phyloP scores from a whole-genome alignment of 2,113 vertebrate species.

The Hylia prasina region DNA sequence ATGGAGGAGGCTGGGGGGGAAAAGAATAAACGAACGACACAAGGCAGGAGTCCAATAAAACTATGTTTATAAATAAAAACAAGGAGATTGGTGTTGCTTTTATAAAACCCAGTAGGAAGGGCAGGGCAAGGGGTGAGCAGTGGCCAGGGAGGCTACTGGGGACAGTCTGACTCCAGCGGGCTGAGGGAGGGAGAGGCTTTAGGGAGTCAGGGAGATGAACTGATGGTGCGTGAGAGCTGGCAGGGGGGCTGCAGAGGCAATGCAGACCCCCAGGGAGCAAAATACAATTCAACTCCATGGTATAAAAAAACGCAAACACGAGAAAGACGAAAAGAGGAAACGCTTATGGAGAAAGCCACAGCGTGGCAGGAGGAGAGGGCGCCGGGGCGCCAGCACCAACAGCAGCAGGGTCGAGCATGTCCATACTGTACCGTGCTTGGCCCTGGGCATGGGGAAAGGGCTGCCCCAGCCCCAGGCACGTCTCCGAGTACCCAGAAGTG shows the following conservation, averaged over 20 bases:
- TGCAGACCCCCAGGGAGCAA: not conserved
- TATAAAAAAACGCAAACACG: not conserved
- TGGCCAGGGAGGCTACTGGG: not conserved
- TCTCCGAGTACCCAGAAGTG: not conserved
- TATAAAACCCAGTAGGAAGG: constrained; percentile 67
- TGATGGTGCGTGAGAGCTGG: fast-evolving
- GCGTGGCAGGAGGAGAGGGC: not conserved
- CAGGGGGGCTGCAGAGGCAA: not conserved
- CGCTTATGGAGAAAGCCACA: not conserved
- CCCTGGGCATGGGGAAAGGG: not conserved
- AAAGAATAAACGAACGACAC: not conserved
- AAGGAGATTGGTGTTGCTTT: constrained; percentile 50
- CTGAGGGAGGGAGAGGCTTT: not conserved
- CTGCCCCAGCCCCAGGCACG: not conserved
- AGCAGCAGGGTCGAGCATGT: not conserved
- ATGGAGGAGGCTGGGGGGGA: not conserved
- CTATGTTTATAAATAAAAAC: constrained; percentile 96
- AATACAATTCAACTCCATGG: not conserved
- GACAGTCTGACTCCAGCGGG: not conserved
- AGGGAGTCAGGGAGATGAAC: not conserved
- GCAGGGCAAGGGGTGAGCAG: not conserved
- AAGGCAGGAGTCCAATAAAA: constrained; percentile 78
- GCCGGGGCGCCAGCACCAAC: not conserved
- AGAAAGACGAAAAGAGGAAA: not conserved
- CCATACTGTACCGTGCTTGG: not conserved